Conservation (phyloP, 2,797 vertebrate species). For the Phalloptychus januarius region DNA sequence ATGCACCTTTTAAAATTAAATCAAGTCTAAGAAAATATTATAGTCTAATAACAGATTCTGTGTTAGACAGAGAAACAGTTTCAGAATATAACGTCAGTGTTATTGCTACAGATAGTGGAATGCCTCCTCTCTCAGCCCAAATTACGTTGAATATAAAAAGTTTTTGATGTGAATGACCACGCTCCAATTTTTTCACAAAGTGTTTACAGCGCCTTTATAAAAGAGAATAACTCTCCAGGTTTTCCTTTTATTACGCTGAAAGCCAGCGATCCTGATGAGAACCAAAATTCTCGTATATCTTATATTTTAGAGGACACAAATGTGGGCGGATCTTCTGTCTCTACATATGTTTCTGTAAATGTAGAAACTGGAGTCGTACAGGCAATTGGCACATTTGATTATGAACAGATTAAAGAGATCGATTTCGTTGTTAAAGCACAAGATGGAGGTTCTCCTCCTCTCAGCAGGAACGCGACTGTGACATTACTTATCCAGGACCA, state of each 20-base stretch:
- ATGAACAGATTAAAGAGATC: slow-evolving; percentile 70
- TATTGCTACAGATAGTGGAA: slow-evolving; percentile 64
- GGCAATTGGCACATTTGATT: slow-evolving; percentile 79
- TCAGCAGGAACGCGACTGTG: not conserved
- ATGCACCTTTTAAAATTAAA: slow-evolving; percentile 67
- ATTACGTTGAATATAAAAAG: slow-evolving; percentile 52
- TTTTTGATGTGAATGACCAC: slow-evolving; percentile 76
- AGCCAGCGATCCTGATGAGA: slow-evolving; percentile 64
- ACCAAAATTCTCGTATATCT: slow-evolving; percentile 71
- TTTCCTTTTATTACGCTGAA: slow-evolving; percentile 47
- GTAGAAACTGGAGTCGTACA: slow-evolving; percentile 70
- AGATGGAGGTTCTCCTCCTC: slow-evolving; percentile 71
- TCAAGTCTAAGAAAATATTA: slow-evolving; percentile 70
- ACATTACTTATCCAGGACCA: not conserved
- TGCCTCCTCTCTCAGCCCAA: slow-evolving; percentile 53
- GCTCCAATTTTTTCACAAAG: slow-evolving; percentile 59
- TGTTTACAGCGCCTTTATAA: slow-evolving; percentile 41
- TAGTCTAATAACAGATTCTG: slow-evolving; percentile 59
- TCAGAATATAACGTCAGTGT: slow-evolving; percentile 72
- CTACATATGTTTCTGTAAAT: slow-evolving; percentile 59
- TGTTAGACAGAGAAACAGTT: slow-evolving; percentile 66
- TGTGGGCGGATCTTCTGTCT: slow-evolving; percentile 27
- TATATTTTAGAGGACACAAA: slow-evolving; percentile 64
- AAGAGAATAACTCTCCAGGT: slow-evolving; percentile 67
- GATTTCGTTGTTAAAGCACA: slow-evolving; percentile 60